Evolutionary conservation across 2,113 vertebrate species (phyloP).

Genomic region (Balaeniceps rex): DNA sequence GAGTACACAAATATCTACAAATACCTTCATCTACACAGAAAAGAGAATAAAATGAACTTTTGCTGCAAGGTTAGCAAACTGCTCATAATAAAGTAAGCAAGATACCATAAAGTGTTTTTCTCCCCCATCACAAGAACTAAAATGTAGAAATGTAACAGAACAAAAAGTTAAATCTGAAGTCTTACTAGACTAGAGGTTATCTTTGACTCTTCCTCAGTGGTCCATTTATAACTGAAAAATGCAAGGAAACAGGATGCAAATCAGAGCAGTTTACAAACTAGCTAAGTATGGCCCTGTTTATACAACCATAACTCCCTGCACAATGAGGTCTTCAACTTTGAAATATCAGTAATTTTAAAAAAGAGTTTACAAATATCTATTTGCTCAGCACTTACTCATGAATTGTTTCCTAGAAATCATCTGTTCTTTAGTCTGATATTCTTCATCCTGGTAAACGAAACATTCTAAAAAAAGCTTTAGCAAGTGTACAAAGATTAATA

Average conservation of each 20-base stretch:
- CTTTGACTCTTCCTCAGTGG: background rate
- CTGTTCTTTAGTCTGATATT: background rate
- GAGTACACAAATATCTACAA: background rate
- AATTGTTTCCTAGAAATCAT: background rate
- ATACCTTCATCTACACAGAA: background rate
- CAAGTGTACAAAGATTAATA: background rate
- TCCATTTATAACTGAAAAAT: background rate
- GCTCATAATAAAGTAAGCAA: background rate
- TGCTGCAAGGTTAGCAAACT: background rate
- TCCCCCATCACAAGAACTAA: background rate
- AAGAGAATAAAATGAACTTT: background rate
- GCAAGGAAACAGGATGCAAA: background rate
- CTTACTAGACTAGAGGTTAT: background rate
- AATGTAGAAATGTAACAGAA: background rate
- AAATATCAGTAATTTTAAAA: background rate
- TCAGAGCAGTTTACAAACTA: background rate
- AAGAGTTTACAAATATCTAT: background rate
- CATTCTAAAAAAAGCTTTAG: background rate
- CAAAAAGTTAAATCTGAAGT: background rate
- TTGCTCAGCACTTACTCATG: background rate
- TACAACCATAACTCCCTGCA: background rate
- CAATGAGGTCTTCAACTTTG: background rate
- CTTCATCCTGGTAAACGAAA: background rate
- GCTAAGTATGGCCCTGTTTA: background rate
- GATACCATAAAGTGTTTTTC: background rate